Conservation (phyloP, 2,113 vertebrate species). For the Pelecanoides urinatrix region DNA sequence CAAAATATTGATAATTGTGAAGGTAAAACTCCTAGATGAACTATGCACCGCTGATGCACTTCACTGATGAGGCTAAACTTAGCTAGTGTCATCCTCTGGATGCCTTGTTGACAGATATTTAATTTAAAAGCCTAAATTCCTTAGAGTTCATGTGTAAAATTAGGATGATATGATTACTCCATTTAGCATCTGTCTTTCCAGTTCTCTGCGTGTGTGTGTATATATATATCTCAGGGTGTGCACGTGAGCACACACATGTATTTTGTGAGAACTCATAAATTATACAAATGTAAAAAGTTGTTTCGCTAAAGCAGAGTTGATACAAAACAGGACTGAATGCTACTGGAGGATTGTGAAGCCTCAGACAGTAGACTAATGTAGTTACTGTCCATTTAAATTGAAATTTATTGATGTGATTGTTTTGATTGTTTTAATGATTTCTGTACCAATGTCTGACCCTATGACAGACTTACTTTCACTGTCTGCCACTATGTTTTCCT, state of each 20-base stretch:
- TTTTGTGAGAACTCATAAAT: not conserved
- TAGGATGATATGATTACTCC: not conserved
- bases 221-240: not conserved
- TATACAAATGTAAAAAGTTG: not conserved
- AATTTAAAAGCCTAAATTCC: not conserved
- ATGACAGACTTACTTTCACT: not conserved
- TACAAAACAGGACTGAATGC: not conserved
- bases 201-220: not conserved
- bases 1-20: not conserved
- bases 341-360: not conserved
- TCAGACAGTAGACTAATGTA: not conserved
- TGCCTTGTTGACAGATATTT: not conserved
- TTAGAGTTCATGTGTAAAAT: not conserved
- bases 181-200: not conserved
- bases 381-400: not conserved
- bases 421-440: not conserved
- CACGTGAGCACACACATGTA: accelerated
- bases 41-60: not conserved
- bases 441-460: not conserved
- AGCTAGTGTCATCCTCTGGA: not conserved
- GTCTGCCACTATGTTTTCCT: not conserved
- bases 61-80: not conserved
- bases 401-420: not conserved
- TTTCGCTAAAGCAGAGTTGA: not conserved
- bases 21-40: not conserved